Evolutionary conservation across 2,113 vertebrate species (phyloP).

Genomic region (Sterna hirundo): DNA sequence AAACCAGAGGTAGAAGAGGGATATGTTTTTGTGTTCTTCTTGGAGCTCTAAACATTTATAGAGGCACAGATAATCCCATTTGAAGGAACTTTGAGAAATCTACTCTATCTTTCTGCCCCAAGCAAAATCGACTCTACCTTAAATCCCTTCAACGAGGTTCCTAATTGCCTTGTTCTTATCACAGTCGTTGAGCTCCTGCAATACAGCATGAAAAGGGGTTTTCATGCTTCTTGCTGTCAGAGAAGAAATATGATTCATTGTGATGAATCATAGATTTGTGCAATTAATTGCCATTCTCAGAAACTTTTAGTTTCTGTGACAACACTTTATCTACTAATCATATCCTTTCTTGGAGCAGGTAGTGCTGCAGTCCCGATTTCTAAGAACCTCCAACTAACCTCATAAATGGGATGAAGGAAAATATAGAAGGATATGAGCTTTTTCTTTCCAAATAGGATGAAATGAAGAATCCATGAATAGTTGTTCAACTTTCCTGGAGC

Average conservation of each 20-base stretch:
- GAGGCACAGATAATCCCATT: neutral
- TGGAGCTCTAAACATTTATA: neutral
- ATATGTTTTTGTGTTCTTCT: neutral
- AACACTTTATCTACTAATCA: neutral
- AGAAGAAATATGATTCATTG: neutral
- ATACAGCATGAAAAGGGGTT: neutral
- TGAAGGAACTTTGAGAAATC: neutral
- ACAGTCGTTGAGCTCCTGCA: neutral
- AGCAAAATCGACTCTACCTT: neutral
- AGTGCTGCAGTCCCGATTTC: neutral
- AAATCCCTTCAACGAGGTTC: neutral
- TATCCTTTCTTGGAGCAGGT: neutral
- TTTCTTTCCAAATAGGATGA: neutral
- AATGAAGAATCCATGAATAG: neutral
- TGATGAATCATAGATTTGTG: neutral
- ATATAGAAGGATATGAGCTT: neutral
- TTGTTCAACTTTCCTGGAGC: neutral
- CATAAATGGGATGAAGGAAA: neutral
- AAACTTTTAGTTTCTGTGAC: neutral
- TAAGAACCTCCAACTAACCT: neutral
- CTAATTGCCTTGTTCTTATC: constrained; percentile 18
- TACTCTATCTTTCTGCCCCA: neutral
- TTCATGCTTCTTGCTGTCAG: neutral
- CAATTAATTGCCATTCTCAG: constrained; percentile 6
- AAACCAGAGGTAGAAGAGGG: neutral